These are phyloP conservation scores for Meriones unguiculatus DNA, from an alignment of 2,113 vertebrate species.

Conservation along the genomic window DNA sequence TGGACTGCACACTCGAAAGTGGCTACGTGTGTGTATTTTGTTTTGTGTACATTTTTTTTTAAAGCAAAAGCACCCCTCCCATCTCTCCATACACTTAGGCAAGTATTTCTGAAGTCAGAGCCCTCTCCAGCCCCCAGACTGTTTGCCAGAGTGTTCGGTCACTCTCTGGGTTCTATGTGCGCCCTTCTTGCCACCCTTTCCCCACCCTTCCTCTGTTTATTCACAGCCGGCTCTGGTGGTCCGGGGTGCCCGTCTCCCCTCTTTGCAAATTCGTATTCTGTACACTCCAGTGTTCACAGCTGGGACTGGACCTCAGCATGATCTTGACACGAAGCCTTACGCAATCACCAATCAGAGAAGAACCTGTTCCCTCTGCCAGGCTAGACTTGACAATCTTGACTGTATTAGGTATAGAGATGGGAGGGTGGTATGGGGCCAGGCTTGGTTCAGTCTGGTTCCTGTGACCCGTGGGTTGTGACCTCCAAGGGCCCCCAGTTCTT, in stretches of 20 bases:
- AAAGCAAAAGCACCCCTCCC: background rate
- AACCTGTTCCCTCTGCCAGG: background rate
- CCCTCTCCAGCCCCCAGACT: background rate
- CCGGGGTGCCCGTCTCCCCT: background rate
- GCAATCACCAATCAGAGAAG: too few species aligned
- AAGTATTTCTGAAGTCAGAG: background rate
- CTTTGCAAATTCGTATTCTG: background rate
- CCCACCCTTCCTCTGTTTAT: background rate
- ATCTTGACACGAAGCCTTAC: constrained; percentile 1
- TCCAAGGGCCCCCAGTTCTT: background rate
- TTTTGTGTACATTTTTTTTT: background rate
- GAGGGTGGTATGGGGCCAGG: background rate
- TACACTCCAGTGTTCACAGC: background rate
- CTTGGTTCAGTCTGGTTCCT: background rate
- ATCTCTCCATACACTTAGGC: background rate
- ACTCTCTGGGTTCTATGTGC: background rate
- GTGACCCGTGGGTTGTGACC: background rate
- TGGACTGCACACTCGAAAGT: too few species aligned
- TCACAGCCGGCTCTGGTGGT: too few species aligned
- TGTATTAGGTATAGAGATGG: background rate
- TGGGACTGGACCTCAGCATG: background rate
- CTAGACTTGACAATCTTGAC: accelerated
- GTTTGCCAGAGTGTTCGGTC: too few species aligned
- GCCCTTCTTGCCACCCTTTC: background rate
- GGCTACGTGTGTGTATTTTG: background rate